Base-by-base conservation (phyloP, 1,140 invertebrate species). In the Drosophila lacteicornis region DNA sequence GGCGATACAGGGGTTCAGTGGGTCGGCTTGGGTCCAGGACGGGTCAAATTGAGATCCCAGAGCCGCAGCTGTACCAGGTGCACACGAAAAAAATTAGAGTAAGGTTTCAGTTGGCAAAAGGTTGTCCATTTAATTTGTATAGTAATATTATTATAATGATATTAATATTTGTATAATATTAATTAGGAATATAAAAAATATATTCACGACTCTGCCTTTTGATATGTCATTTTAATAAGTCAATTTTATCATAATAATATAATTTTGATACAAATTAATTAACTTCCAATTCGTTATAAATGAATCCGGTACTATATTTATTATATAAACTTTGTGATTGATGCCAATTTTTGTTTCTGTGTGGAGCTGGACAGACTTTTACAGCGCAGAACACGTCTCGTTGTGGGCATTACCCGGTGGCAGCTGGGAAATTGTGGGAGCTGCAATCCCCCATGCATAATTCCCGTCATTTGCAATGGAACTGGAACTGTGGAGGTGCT, bases 361-460 rank as follows among this genome's bases (percentile, higher is more conserved):
- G 53, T 15, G 22, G 5, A 12, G 2, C 33, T 49, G 63, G 55
- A 74, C 50, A 15, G 15, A 62, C 75, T 75, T 79, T 82, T 80
- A 60, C 62, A 51, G 40, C 53, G 61, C 68, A 87, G 84, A 87
- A 87, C 84, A 87, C 83, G 83, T 88, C 84, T 66, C 77, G 84
- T 63, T 80, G 80, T 88, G 84, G 51, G 22, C 65, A 83, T 87
- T 88, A 88, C 30, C 30, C 42, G 17, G 36, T 60, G 51, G 45
- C 36, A 73, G 67, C 67, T 73, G 42, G 59, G 49, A 61, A 67
- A 66, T 81, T 70, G 75, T 76, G 58, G 58, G 71, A 71, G 60
- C 63, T 47, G 33, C 22, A 45, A 19, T 17, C 17, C 15, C 36
- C 36, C n/a, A 27, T 58, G 25, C 30, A 56, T 79, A 79, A 82